Evolutionary conservation across 2,797 vertebrate species (phyloP).

Genomic region (Sebastes taczanowskii): DNA sequence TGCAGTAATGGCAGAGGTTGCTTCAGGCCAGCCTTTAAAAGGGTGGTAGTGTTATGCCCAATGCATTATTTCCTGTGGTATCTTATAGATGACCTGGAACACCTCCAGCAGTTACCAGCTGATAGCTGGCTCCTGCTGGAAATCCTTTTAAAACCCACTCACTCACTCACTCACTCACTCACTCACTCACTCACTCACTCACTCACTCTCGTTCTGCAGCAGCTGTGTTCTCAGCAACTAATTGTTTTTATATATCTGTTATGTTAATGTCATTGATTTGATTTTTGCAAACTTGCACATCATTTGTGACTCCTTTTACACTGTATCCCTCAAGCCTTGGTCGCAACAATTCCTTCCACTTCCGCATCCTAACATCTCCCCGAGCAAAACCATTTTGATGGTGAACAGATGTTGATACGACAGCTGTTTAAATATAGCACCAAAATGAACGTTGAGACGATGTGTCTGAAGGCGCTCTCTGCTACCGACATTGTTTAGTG

Average conservation of each 20-base stretch:
- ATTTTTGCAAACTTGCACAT: neutral
- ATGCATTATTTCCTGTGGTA: slow-evolving; percentile 14
- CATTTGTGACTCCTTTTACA: neutral
- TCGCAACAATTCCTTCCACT: neutral
- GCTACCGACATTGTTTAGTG: neutral
- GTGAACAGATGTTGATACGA: slow-evolving; percentile 4
- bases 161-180: neutral
- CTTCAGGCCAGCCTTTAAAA: slow-evolving; percentile 14
- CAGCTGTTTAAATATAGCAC: slow-evolving; percentile 25
- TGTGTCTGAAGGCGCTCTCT: neutral
- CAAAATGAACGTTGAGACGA: neutral
- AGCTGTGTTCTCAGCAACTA: neutral
- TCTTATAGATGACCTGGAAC: slow-evolving; percentile 26
- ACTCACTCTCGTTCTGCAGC: neutral
- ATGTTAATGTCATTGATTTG: neutral
- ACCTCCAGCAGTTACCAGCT: slow-evolving; percentile 19
- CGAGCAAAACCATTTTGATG: neutral
- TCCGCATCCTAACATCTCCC: neutral
- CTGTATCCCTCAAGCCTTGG: neutral
- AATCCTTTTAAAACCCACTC: slow-evolving; percentile 10
- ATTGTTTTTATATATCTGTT: neutral
- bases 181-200: neutral
- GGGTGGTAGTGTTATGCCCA: neutral
- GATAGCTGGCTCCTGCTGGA: slow-evolving; percentile 2
- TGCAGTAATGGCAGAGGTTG: neutral